A percentile compares a stretch with the other conserved stretches of the same genome.
Evolutionary conservation across 1,140 invertebrate genomes (phyloP).

Genomic region (Drosophila leontia): DNA sequence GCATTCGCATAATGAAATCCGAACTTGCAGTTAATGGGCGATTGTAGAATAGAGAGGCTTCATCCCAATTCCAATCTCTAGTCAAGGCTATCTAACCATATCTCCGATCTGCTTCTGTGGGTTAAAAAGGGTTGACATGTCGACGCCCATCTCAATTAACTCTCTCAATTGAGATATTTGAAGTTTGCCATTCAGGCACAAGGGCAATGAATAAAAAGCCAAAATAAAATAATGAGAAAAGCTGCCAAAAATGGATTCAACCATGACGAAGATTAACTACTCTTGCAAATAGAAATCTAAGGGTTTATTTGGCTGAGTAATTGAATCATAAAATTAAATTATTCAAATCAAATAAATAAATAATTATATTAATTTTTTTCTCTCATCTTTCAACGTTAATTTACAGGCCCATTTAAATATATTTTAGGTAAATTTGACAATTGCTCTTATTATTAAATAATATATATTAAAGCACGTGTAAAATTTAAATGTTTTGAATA

Average conservation of each 20-base stretch:
- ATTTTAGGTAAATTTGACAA: background rate
- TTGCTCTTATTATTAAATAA: background rate
- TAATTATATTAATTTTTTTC: background rate
- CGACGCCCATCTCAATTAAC: slow-evolving; percentile 10
- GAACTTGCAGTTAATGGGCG: slow-evolving; percentile 35
- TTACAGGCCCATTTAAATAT: background rate
- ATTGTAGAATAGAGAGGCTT: slow-evolving; percentile 56
- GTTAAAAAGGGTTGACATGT: slow-evolving; percentile 33
- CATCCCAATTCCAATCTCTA: slow-evolving; percentile 36
- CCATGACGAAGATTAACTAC: slow-evolving; percentile 14
- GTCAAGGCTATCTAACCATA: slow-evolving; percentile 16
- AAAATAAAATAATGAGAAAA: slow-evolving; percentile 16
- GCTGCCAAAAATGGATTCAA: slow-evolving; percentile 4
- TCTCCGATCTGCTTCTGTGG: slow-evolving; percentile 1
- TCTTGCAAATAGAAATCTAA: slow-evolving; percentile 9
- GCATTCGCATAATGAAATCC: slow-evolving; percentile 59
- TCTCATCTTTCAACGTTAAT: background rate
- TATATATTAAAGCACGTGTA: background rate
- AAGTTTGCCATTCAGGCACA: slow-evolving; percentile 39
- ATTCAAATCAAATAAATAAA: background rate
- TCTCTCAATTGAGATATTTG: slow-evolving; percentile 6
- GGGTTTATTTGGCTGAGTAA: background rate
- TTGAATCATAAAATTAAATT: background rate
- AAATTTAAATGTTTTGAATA: background rate
- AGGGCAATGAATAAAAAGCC: slow-evolving; percentile 24